Evolutionary conservation across 2,888 invertebrate genomes (phyloP), one percentile per base, ranked within the genome.

Genomic region (Heliconius sara): DNA sequence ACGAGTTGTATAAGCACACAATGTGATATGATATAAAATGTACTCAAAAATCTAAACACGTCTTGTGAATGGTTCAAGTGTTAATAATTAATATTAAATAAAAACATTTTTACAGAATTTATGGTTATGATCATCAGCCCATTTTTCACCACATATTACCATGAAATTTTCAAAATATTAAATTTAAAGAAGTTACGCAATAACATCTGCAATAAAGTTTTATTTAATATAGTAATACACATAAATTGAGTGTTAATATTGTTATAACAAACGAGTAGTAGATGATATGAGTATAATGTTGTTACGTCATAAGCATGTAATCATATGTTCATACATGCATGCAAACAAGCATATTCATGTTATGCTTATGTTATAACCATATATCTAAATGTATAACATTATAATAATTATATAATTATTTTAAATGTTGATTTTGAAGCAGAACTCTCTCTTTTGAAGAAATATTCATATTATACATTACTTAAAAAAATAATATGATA

Each of bases 21-120:
- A 75, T 63, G 63, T 75, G 74, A 75, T 77, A 65, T 63, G 43
- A 43, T 72, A 78, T 72, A 70, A 60, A 77, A 34, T n/a, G 77
- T 16, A 77, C 72, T 72, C 30, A 72, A 57, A 57, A n/a, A 34
- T 57, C 12, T 57, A 34, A 57, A 57, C 34, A 22, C 5, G 57
- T 72, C n/a, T 39, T 19, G 47, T 66, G 13, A 43, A 39, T 66
- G 65, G 47, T 30, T 10, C 43, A 10, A 66, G 22, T 43, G 43
- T 47, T 65, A 43, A 6, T 39, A 22, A 27, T n/a, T 5, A 2
- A 30, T 52, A 72, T 57, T 39, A 68, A 68, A 13, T 6, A n/a
- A 68, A 68, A 68, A 2, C 22, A 39, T 43, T 39, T 68, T 34
- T 39, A 25, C 10, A 22, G 34, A 22, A n/a, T 67, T 34, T 39